Conservation (phyloP, 1,140 invertebrate species). For the Cheumatopsyche charites region DNA sequence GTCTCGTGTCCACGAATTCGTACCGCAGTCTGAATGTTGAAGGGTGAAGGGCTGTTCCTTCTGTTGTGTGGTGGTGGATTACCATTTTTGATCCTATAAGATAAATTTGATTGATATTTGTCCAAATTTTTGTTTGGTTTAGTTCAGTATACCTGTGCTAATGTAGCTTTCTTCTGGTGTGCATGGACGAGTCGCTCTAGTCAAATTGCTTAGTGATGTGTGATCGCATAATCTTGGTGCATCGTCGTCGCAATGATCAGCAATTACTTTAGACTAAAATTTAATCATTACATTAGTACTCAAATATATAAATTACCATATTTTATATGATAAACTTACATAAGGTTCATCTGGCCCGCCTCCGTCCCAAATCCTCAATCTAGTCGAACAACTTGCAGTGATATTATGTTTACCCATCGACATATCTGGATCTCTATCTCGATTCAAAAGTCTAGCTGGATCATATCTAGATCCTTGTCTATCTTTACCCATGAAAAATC, state of each 20-base stretch:
- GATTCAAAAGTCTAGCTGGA: constrained; percentile 41
- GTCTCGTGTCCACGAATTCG: constrained; percentile 82
- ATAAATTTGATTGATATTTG: not conserved
- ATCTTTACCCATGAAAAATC: constrained; percentile 15
- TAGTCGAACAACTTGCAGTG: constrained; percentile 61
- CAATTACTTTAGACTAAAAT: constrained; percentile 52
- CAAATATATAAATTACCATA: not conserved
- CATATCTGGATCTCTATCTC: constrained; percentile 34
- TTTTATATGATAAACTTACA: constrained; percentile 21
- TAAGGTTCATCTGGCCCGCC: constrained; percentile 54
- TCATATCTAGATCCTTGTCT: constrained; percentile 47
- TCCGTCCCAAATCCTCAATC: constrained; percentile 68
- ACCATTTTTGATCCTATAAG: constrained; percentile 51
- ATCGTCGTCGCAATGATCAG: constrained; percentile 75
- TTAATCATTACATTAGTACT: constrained; percentile 2
- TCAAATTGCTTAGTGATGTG: constrained; percentile 75
- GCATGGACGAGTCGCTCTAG: constrained; percentile 76
- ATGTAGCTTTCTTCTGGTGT: constrained; percentile 79
- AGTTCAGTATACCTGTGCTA: constrained; percentile 61
- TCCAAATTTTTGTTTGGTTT: not conserved
- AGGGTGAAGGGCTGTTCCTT: constrained; percentile 72
- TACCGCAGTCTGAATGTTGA: constrained; percentile 73
- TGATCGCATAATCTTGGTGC: constrained; percentile 81
- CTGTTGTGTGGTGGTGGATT: constrained; percentile 61
- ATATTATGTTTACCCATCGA: constrained; percentile 36